Conservation (phyloP, 1,140 invertebrate species). For the Pomacea maculata region DNA sequence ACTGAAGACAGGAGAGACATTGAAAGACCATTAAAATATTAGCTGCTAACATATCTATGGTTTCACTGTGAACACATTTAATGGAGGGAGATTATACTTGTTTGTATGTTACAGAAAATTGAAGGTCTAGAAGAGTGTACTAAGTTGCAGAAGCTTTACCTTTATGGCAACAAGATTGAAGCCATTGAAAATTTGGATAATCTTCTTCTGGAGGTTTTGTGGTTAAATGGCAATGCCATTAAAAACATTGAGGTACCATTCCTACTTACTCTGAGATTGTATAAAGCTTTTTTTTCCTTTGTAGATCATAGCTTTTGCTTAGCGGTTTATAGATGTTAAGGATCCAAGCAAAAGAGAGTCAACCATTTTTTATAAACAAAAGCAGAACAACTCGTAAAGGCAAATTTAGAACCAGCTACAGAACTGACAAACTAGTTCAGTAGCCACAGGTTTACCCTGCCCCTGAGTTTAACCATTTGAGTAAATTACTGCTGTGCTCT, state of each 20-base stretch:
- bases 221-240: constrained; percentile 60
- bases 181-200: constrained; percentile 56
- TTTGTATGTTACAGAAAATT: constrained; percentile 56
- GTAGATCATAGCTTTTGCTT: too few species aligned
- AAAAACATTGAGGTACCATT: constrained; percentile 38
- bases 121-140: constrained; percentile 48
- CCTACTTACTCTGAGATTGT: too few species aligned
- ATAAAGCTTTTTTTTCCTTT: too few species aligned
- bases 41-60: neutral
- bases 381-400: too few species aligned
- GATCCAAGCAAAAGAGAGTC: too few species aligned
- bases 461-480: too few species aligned
- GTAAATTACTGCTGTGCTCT: too few species aligned
- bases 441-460: too few species aligned
- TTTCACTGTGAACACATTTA: neutral
- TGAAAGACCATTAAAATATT: neutral
- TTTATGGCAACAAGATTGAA: constrained; percentile 60
- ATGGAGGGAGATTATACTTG: neutral
- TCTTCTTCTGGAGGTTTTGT: constrained; percentile 54
- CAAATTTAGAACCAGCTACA: too few species aligned
- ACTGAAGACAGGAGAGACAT: neutral
- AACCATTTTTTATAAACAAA: too few species aligned
- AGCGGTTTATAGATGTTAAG: too few species aligned
- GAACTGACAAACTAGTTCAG: too few species aligned
- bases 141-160: constrained; percentile 50